Conservation (phyloP, 2,113 vertebrate genomes). For the Erythrolamprus reginae region DNA sequence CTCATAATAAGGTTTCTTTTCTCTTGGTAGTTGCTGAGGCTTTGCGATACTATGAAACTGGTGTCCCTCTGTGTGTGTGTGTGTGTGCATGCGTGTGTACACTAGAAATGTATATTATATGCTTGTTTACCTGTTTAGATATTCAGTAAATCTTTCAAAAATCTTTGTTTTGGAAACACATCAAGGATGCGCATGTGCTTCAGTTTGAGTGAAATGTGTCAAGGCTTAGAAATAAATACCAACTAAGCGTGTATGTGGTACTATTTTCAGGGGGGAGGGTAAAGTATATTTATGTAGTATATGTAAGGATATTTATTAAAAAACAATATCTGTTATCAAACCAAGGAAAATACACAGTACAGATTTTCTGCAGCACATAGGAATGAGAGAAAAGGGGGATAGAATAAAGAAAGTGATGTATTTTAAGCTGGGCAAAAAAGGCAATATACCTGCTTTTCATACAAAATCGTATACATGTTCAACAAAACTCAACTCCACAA, state of each 20-base stretch:
- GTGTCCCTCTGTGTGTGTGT: slow-evolving; percentile 38
- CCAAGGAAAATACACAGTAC: not conserved
- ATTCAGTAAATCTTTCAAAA: slow-evolving; percentile 58
- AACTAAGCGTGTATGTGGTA: slow-evolving; percentile 51
- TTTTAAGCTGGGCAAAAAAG: slow-evolving; percentile 56
- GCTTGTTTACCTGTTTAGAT: slow-evolving; percentile 66
- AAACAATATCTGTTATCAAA: slow-evolving; percentile 41
- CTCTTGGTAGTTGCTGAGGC: slow-evolving; percentile 79
- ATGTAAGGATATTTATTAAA: slow-evolving; percentile 66
- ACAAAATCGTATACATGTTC: slow-evolving; percentile 75
- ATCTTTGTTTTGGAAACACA: slow-evolving; percentile 28
- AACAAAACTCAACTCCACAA: slow-evolving; percentile 74
- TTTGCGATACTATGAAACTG: slow-evolving; percentile 81
- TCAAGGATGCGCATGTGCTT: slow-evolving; percentile 30
- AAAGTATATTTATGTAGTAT: slow-evolving; percentile 28
- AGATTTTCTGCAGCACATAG: slow-evolving; percentile 48
- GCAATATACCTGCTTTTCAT: slow-evolving; percentile 70
- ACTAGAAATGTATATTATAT: slow-evolving; percentile 69
- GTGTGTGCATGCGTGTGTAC: slow-evolving; percentile 62
- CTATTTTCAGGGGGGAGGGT: not conserved
- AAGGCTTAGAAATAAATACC: slow-evolving; percentile 54
- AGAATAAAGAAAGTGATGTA: slow-evolving; percentile 55
- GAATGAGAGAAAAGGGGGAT: slow-evolving; percentile 40
- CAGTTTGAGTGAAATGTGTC: not conserved
- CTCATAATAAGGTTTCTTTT: slow-evolving; percentile 87